These are phyloP conservation scores for Pseudanteris insignis DNA, from an alignment of 2,888 invertebrate species.

Conservation along the genomic window DNA sequence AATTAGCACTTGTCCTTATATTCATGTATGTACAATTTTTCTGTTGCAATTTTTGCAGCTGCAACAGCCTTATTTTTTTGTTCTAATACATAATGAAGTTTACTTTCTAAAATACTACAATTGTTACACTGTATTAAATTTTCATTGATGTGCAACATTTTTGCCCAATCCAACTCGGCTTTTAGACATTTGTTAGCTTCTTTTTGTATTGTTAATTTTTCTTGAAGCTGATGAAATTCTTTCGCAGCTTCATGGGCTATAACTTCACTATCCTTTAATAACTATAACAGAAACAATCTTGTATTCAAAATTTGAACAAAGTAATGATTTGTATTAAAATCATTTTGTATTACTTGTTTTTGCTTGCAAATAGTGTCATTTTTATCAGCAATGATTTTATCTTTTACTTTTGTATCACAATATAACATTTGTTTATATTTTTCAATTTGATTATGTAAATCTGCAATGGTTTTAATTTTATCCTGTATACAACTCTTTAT, in stretches of 20 bases:
- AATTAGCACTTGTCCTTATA: too few relatives aligned
- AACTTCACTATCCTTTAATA: conserved; percentile 52
- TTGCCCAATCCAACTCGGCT: conserved; percentile 40
- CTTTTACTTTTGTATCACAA: conserved; percentile 51
- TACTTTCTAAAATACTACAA: conserved; percentile 41
- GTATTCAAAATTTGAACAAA: too few relatives aligned
- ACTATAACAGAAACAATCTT: conserved; percentile 45
- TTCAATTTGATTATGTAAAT: conserved; percentile 48
- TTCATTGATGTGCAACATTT: conserved; percentile 29
- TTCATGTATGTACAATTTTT: conserved; percentile 47
- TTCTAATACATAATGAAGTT: conserved; percentile 42
- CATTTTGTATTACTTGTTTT: conserved; percentile 47
- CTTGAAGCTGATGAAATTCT: conserved; percentile 51
- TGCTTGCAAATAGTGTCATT: conserved; percentile 51
- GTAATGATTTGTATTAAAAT: too few relatives aligned
- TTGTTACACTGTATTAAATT: conserved; percentile 39
- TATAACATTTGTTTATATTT: conserved; percentile 47
- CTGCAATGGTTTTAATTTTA: conserved; percentile 21
- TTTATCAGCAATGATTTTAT: conserved; percentile 55
- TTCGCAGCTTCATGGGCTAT: conserved; percentile 51
- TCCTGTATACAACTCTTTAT: conserved; percentile 13
- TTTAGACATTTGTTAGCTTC: conserved; percentile 46
- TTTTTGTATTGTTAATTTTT: conserved; percentile 48
- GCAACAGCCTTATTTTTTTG: conserved; percentile 49
- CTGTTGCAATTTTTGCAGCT: conserved; percentile 50